Base-by-base conservation (phyloP, 2,797 vertebrate species). In the Anguilla pacifica region DNA sequence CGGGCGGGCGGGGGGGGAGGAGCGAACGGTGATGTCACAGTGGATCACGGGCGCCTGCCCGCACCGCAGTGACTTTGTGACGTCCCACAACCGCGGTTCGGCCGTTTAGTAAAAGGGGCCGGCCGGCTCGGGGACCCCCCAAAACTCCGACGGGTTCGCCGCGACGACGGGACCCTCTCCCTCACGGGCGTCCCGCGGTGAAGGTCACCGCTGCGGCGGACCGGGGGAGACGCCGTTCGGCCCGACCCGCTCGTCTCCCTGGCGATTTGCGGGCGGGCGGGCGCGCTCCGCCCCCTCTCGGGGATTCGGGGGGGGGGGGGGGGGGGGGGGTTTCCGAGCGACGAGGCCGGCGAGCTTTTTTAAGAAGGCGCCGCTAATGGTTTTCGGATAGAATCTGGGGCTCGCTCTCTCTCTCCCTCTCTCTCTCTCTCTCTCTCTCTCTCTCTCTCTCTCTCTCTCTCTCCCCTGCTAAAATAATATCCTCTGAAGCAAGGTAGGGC, bases 401-500 rank as follows among this genome's bases (percentile, higher is more conserved):
- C n/a, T n/a, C n/a, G n/a, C n/a, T n/a, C n/a, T n/a, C n/a, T n/a
- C n/a, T n/a, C n/a, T n/a, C n/a, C n/a, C n/a, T n/a, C n/a, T n/a
- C n/a, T n/a, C n/a, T n/a, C n/a, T n/a, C n/a, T n/a, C n/a, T n/a
- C n/a, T n/a, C n/a, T n/a, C n/a, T n/a, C n/a, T n/a, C n/a, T n/a
- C n/a, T n/a, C 17, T 35, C 61, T 86, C 81, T 55, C 57, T 11
- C 28, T 35, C 61, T 86, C 81, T 55, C 57, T 6, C 28, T 86
- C 81, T 55, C 57, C 28, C 43, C 72, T 59, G 39, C 81, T 91
- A 86, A 88, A 93, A 90, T 93, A 92, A 95, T 94, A 94, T 94
- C 89, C 91, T 91, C 89, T 88, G 90, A 90, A 91, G 92, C 90
- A 46, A 90, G 70, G 79, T 86, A 85, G 70, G 39, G 89, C 92